A percentile compares a stretch with the other conserved stretches of the same genome.
Evolutionary conservation across 2,888 invertebrate species (phyloP).

Genomic region (Icerya purchasi): DNA sequence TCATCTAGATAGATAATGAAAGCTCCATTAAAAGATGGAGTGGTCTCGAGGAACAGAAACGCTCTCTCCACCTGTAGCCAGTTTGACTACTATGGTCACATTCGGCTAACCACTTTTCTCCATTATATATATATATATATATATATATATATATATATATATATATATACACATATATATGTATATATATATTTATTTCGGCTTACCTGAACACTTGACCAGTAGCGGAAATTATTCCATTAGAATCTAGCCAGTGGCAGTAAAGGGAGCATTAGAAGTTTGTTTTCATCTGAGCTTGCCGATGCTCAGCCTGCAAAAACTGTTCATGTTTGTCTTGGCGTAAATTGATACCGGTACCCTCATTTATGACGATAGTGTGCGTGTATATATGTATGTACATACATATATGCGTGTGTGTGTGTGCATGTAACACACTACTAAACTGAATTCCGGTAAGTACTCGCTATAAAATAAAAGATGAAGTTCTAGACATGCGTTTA

Average conservation of each 20-base stretch:
- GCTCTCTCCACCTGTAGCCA: no score
- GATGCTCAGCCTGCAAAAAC: no score
- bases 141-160: neutral
- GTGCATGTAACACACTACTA: neutral
- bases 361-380: neutral
- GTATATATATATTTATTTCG: neutral
- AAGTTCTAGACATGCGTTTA: no score
- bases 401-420: neutral
- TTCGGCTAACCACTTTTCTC: no score
- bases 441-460: no score
- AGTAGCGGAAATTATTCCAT: neutral
- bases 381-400: neutral
- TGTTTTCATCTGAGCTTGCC: no score
- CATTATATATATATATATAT: neutral
- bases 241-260: neutral
- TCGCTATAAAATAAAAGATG: no score
- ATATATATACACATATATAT: neutral
- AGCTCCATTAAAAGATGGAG: neutral
- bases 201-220: neutral
- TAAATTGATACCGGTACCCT: neutral
- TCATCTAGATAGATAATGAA: neutral
- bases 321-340: neutral
- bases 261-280: neutral
- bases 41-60: no score
- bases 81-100: no score